These are phyloP conservation scores for Tamias sibiricus DNA, from an alignment of 2,113 vertebrate genomes.

Conservation along the genomic window DNA sequence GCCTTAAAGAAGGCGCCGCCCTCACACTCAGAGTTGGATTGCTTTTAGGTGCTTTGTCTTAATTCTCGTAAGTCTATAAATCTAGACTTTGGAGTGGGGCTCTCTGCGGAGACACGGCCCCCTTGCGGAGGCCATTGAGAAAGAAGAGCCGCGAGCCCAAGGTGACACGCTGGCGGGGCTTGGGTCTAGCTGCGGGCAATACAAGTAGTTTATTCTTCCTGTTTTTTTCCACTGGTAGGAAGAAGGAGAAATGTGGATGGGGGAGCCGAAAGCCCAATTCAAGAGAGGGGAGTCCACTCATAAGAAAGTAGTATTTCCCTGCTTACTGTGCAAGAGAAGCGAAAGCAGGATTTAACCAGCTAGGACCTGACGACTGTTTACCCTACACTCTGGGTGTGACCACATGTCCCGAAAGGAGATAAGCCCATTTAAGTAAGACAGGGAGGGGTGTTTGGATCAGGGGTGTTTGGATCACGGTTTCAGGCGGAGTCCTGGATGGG, in stretches of 20 bases:
- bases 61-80: rapidly evolving
- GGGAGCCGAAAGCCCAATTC: not conserved
- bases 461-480: not conserved
- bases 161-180: not conserved
- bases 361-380: not conserved
- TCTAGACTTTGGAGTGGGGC: not conserved
- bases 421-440: not conserved
- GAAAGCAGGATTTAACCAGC: not conserved
- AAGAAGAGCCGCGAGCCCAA: not conserved
- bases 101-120: rapidly evolving
- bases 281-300: not conserved
- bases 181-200: too few species aligned
- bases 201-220: not conserved
- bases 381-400: not conserved
- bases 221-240: not conserved
- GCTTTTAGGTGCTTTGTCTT: not conserved
- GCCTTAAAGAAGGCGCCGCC: not conserved
- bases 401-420: rapidly evolving
- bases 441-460: not conserved
- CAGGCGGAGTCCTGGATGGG: not conserved
- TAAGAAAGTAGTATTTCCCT: not conserved
- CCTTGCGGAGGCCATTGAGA: too few species aligned
- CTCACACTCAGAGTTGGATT: not conserved
- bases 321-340: not conserved
- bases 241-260: not conserved